Conservation (phyloP, 2,113 vertebrate species). For the Indri indri region DNA sequence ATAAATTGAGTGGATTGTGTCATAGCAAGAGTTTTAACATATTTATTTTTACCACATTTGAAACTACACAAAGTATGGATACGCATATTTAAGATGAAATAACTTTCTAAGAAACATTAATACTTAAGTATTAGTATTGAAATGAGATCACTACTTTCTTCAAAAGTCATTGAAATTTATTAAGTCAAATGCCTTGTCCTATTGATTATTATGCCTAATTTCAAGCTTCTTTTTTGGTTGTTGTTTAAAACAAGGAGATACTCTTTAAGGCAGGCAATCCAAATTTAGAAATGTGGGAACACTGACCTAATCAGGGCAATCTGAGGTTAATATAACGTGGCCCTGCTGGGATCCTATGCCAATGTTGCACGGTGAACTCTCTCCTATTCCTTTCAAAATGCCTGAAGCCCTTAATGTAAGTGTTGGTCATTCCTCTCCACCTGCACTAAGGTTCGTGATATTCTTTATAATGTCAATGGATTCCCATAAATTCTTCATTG, state of each 20-base stretch:
- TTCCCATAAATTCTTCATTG: not conserved
- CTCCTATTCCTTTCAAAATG: not conserved
- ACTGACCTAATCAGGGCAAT: not conserved
- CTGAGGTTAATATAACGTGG: not conserved
- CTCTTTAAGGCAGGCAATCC: not conserved
- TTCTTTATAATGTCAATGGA: not conserved
- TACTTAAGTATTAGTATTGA: not conserved
- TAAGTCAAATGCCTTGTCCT: not conserved
- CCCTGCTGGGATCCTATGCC: not conserved
- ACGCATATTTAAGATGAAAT: not conserved
- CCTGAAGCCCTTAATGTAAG: not conserved
- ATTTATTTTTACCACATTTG: not conserved
- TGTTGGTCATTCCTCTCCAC: not conserved
- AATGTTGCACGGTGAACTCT: not conserved
- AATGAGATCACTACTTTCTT: not conserved
- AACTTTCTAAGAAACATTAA: not conserved
- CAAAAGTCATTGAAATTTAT: not conserved
- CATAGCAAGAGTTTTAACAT: not conserved
- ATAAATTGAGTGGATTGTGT: not conserved
- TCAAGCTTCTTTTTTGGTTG: not conserved
- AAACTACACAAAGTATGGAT: not conserved
- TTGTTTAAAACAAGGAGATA: not conserved
- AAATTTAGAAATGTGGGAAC: not conserved
- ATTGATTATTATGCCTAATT: not conserved
- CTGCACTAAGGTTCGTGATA: not conserved